Percentiles rank a stretch among this genome's conserved stretches.
Conservation (phyloP, 1,140 invertebrate genomes). For the Sarcophaga bullata region DNA sequence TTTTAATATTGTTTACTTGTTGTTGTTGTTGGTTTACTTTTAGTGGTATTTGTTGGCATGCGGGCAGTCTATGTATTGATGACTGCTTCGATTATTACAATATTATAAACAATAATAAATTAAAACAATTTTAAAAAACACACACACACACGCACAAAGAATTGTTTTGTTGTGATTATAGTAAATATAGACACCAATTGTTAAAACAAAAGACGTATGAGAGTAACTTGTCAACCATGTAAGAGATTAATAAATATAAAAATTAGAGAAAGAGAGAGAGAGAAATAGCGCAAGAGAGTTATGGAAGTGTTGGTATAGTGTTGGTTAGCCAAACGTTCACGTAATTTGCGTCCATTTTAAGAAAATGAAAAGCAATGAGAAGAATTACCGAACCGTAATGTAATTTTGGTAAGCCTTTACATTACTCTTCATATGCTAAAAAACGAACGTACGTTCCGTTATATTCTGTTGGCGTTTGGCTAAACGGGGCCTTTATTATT, state of each 20-base stretch:
- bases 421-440: no score
- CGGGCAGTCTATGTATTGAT: slow-evolving; percentile 14
- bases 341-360: no score
- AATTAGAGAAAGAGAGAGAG: slow-evolving; percentile 6
- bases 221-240: no score
- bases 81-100: slow-evolving; percentile 10
- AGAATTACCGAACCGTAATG: no score
- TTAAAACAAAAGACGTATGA: background rate
- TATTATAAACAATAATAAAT: slow-evolving; percentile 1
- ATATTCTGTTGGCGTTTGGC: no score
- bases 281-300: background rate
- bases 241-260: background rate
- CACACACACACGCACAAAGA: background rate
- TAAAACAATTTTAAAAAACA: slow-evolving; percentile 4
- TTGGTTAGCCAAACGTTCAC: no score
- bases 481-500: background rate
- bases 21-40: background rate
- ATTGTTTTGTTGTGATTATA: slow-evolving; percentile 20
- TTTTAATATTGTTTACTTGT: no score
- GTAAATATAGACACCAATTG: slow-evolving; percentile 24
- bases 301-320: background rate
- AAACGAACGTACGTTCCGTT: no score
- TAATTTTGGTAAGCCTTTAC: no score
- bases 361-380: no score
- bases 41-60: background rate